Percentiles rank a stretch among this genome's conserved stretches.
Conservation (phyloP, 2,113 vertebrate genomes). For the Protobothrops flavoviridis region DNA sequence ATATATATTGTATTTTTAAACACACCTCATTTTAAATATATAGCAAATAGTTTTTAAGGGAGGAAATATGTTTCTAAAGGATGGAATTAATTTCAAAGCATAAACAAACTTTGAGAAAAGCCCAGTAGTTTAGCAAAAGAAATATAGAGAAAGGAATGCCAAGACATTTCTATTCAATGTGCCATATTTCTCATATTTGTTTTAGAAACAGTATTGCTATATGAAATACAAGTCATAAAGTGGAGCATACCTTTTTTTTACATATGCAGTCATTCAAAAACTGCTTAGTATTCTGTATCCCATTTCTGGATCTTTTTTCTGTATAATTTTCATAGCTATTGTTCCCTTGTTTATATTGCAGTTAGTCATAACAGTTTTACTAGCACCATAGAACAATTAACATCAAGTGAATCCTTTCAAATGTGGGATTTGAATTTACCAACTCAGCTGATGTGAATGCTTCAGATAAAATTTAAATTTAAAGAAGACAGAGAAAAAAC, state of each 20-base stretch:
- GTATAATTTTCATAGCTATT: not conserved
- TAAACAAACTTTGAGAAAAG: not conserved
- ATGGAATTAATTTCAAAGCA: not conserved
- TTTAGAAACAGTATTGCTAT: not conserved
- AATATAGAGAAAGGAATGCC: not conserved
- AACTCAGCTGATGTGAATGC: not conserved
- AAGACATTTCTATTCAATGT: not conserved
- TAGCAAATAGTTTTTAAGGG: not conserved
- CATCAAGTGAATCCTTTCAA: not conserved
- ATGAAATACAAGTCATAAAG: not conserved
- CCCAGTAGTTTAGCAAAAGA: not conserved
- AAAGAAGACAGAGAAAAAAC: not conserved
- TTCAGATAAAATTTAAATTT: not conserved
- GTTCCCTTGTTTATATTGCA: not conserved
- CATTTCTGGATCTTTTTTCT: not conserved
- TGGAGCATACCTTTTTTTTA: not conserved
- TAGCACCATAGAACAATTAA: not conserved
- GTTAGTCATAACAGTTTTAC: not conserved
- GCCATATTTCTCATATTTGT: not conserved
- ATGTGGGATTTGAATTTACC: not conserved
- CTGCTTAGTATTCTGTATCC: not conserved
- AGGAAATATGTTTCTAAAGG: not conserved
- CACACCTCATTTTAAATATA: not conserved
- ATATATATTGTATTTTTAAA: not conserved
- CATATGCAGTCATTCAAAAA: not conserved